phyloP scores from a whole-genome alignment of 2,113 vertebrate species.

The Nematolebias whitei region DNA sequence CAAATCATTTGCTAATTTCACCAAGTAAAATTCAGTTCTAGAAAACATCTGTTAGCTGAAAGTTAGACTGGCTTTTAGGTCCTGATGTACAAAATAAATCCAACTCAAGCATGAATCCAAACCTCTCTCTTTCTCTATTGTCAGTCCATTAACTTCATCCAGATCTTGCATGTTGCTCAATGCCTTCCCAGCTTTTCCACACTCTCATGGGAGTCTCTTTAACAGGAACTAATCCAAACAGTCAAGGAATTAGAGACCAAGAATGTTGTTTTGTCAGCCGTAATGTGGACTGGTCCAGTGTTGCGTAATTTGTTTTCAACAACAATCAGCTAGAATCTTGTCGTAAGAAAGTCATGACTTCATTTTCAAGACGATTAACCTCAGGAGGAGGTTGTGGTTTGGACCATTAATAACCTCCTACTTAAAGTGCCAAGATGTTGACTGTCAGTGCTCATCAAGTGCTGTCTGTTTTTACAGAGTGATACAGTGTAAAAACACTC shows the following conservation, averaged over 20 bases:
- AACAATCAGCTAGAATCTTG: slow-evolving; percentile 22
- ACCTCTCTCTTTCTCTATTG: background rate
- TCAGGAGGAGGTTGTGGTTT: background rate
- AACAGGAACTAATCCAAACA: slow-evolving; percentile 4
- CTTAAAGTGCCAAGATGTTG: background rate
- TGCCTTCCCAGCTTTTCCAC: background rate
- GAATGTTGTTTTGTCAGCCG: background rate
- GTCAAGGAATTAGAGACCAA: slow-evolving; percentile 6
- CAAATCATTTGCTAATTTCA: too few relatives aligned
- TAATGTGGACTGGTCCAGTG: background rate
- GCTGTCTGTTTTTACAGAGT: background rate
- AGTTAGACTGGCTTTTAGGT: background rate
- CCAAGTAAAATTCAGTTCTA: background rate
- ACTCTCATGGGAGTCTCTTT: slow-evolving; percentile 1
- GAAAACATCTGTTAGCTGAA: slow-evolving; percentile 1
- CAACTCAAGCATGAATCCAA: background rate
- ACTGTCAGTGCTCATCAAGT: background rate
- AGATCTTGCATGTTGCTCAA: slow-evolving; percentile 11
- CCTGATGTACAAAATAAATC: background rate
- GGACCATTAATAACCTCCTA: slow-evolving; percentile 11
- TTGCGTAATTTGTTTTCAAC: slow-evolving; percentile 46
- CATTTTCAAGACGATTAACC: background rate
- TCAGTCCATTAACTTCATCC: slow-evolving; percentile 1
- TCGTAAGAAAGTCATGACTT: background rate
- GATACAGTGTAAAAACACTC: background rate